Conservation (phyloP, 2,888 invertebrate species). For the Thera britannica region DNA sequence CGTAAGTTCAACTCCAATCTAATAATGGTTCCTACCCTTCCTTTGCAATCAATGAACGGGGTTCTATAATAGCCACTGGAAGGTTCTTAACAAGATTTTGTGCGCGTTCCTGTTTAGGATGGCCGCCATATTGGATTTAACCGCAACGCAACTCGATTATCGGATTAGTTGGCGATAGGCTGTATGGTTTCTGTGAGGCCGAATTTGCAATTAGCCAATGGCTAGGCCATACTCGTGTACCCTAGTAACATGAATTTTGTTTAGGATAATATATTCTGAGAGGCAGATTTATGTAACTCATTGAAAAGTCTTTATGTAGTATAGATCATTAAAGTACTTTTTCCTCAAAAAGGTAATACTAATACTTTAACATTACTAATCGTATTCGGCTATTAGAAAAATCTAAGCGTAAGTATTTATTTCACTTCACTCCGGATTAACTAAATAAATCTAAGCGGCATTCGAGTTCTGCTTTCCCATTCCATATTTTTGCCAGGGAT, state of each 20-base stretch:
- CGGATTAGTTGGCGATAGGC: slow-evolving; percentile 55
- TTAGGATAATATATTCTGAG: no score
- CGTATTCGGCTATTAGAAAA: no score
- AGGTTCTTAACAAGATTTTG: slow-evolving; percentile 27
- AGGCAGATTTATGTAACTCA: no score
- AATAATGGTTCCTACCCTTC: not conserved
- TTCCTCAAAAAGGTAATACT: no score
- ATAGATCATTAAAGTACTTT: no score
- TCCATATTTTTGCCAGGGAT: not conserved
- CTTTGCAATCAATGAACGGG: slow-evolving; percentile 12
- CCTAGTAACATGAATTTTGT: not conserved
- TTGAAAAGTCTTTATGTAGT: no score
- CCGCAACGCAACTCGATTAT: slow-evolving; percentile 62
- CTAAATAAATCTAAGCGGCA: no score
- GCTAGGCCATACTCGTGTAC: not conserved
- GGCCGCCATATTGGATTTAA: slow-evolving; percentile 66
- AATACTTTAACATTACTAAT: no score
- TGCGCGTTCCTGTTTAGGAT: slow-evolving; percentile 43
- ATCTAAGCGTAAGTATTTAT: no score
- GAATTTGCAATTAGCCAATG: slow-evolving; percentile 31
- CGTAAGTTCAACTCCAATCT: slow-evolving; percentile 5
- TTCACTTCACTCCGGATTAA: no score
- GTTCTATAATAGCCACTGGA: slow-evolving; percentile 9
- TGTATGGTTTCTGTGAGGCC: slow-evolving; percentile 55
- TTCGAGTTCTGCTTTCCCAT: no score